A percentile compares a stretch with the other conserved stretches of the same genome.
These are phyloP conservation scores for Pinna nobilis DNA, from an alignment of 1,140 invertebrate species.

Conservation along the genomic window DNA sequence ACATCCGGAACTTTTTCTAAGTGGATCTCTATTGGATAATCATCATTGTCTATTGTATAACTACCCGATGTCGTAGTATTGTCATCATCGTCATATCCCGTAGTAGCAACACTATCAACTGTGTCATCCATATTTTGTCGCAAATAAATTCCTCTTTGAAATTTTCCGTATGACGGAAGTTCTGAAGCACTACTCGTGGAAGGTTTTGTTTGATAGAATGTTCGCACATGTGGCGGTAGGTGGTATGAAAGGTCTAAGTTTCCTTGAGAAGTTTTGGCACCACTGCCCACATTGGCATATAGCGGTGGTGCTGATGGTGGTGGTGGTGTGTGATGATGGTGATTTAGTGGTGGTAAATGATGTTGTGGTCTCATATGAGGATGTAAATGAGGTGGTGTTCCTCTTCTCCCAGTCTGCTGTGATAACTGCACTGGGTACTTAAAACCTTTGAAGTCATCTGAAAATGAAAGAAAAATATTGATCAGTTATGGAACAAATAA, in stretches of 20 bases:
- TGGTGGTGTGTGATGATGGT: not conserved
- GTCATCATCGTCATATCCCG: constrained; percentile 56
- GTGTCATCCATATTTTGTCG: constrained; percentile 47
- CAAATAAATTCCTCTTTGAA: constrained; percentile 31
- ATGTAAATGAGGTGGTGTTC: constrained; percentile 26
- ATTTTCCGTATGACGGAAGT: constrained; percentile 34
- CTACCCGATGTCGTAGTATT: constrained; percentile 58
- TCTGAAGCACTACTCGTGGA: constrained; percentile 20
- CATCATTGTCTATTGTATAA: constrained; percentile 56
- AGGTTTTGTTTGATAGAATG: constrained; percentile 21
- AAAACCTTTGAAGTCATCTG: constrained; percentile 33
- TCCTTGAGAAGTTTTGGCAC: not conserved
- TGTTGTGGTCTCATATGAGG: not conserved
- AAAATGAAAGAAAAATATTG: not conserved
- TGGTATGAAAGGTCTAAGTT: constrained; percentile 1
- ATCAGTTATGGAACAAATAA: too few relatives aligned
- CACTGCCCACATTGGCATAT: not conserved
- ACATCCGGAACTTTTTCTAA: constrained; percentile 41
- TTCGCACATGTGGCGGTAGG: constrained; percentile 9
- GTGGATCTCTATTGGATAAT: constrained; percentile 38
- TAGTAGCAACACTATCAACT: constrained; percentile 48
- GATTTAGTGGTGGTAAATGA: too few relatives aligned
- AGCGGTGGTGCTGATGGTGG: not conserved
- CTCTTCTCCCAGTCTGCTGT: constrained; percentile 21
- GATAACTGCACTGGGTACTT: not conserved